Conservation (phyloP, 1,140 invertebrate species). For the Eumaeus atala region DNA sequence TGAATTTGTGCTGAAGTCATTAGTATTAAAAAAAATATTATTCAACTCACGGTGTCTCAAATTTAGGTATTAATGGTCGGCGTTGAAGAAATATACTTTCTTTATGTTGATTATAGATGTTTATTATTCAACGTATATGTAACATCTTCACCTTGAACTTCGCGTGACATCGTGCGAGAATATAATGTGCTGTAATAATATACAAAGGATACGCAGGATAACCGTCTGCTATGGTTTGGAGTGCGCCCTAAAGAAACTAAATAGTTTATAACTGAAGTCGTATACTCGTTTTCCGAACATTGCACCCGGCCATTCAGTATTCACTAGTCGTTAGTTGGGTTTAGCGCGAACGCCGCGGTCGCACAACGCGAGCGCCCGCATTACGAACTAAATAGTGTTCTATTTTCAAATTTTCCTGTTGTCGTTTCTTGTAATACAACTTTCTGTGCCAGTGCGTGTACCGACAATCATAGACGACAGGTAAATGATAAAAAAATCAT, state of each 20-base stretch:
- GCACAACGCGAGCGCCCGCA: background rate
- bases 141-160: no score
- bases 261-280: background rate
- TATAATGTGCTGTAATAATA: no score
- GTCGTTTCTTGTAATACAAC: background rate
- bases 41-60: no score
- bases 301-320: background rate
- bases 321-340: background rate
- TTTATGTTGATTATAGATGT: no score
- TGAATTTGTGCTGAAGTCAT: no score
- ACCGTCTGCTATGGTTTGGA: background rate
- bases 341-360: constrained; percentile 3
- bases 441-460: background rate
- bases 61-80: no score
- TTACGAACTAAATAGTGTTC: constrained; percentile 1
- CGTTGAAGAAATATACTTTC: no score
- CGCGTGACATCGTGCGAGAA: no score
- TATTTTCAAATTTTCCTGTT: background rate
- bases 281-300: constrained; percentile 1
- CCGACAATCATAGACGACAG: background rate
- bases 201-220: constrained; percentile 1
- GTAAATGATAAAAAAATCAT: background rate
- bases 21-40: no score
- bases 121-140: no score
- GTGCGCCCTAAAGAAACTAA: background rate